Evolutionary conservation across 2,113 vertebrate species (phyloP).

Genomic region (Indri indri): DNA sequence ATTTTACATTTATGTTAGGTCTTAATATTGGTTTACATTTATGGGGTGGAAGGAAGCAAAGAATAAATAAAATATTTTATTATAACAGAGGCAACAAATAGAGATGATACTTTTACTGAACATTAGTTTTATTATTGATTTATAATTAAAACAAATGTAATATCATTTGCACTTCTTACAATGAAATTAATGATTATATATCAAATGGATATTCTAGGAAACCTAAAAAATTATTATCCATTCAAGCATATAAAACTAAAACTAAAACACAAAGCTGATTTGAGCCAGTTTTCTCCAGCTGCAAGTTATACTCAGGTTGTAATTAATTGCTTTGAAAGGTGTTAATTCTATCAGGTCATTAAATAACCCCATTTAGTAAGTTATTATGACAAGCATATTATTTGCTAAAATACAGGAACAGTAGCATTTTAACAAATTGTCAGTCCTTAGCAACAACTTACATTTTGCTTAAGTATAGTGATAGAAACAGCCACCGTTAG

Average conservation of each 20-base stretch:
- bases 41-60: background rate
- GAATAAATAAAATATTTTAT: background rate
- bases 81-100: background rate
- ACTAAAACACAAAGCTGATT: background rate
- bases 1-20: background rate
- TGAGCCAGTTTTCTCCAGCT: background rate
- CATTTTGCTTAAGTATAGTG: background rate
- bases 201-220: background rate
- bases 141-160: constrained; percentile 28
- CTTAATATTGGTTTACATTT: background rate
- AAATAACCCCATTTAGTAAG: constrained; percentile 35
- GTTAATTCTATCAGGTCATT: constrained; percentile 49
- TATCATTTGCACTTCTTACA: background rate
- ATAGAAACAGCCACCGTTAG: background rate
- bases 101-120: background rate
- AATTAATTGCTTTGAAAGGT: constrained; percentile 55
- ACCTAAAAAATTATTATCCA: background rate
- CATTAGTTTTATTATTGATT: background rate
- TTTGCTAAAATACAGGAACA: constrained; percentile 46
- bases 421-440: constrained; percentile 42
- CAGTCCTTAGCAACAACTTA: background rate
- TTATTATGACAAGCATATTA: constrained; percentile 49
- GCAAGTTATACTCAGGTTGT: constrained; percentile 16
- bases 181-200: background rate
- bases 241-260: constrained; percentile 25